Base-by-base conservation (phyloP, 2,113 vertebrate genomes). In the Melanerpes aurifrons region DNA sequence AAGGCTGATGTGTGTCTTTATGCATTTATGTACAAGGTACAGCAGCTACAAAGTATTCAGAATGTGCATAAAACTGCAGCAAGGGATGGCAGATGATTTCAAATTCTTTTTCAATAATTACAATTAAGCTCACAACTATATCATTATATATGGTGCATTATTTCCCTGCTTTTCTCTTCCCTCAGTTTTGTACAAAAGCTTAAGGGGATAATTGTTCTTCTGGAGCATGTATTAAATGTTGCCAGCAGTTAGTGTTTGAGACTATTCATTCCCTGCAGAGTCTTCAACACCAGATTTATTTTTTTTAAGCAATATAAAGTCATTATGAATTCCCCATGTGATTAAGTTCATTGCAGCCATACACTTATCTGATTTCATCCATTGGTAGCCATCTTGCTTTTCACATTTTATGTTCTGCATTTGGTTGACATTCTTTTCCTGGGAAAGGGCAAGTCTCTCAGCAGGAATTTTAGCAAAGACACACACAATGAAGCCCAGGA, bases 31-130 rank as follows among this genome's bases (percentile, higher is more conserved):
- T 74, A 85, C 59, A 89, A 73, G 68, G 77, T 48, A 91, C 94
- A 47, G 21, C n/a, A 89, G 48, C 26, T 72, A 66, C 92, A 86
- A 78, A 72, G 31, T 62, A 79, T 70, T 76, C 74, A 79, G 43
- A 25, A 28, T 63, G 54, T 48, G 26, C 37, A 90, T 58, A 80
- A 86, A 82, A 82, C 54, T 90, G 66, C 58, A 90, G 87, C 79
- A 73, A 90, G 32, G 66, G 45, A 74, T 14, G 80, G 45, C 24
- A 84, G n/a, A 91, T 64, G 14, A 90, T 81, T 92, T 90, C 22
- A 76, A 91, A 78, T 83, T 87, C 69, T 21, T 66, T 95, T 92
- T 83, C 69, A 91, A 94, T 90, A 94, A 90, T 94, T 88, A 74
- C 69, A 91, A 71, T 88, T 90, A 91, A 89, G 54, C 61, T 61